A percentile compares a stretch with the other conserved stretches of the same genome.
These are phyloP conservation scores for Callimorpha dominula DNA, from an alignment of 2,888 invertebrate species.

Conservation along the genomic window DNA sequence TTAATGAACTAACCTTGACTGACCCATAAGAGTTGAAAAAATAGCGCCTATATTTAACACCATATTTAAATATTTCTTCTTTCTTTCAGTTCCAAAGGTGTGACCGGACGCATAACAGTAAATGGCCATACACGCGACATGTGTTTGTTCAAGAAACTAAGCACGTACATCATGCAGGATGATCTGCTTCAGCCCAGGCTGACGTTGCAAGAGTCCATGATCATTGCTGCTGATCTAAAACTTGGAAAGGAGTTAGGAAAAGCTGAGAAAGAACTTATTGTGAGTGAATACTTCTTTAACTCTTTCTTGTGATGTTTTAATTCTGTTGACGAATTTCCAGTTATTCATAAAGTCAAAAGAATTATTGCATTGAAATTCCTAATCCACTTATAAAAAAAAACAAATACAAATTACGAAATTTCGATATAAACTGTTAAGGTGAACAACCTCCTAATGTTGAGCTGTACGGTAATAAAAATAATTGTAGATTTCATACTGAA, in stretches of 20 bases:
- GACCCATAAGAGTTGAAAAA: too few species aligned
- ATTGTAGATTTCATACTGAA: too few species aligned
- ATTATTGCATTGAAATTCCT: too few species aligned
- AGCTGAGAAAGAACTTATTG: constrained; percentile 88
- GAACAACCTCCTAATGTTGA: too few species aligned
- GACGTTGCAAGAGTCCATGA: constrained; percentile 91
- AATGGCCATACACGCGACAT: constrained; percentile 90
- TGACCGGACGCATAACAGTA: constrained; percentile 89
- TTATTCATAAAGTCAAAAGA: too few species aligned
- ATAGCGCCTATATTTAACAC: neutral
- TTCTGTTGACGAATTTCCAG: too few species aligned
- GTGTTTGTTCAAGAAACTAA: constrained; percentile 90
- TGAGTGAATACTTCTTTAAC: constrained; percentile 69
- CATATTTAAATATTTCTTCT: neutral
- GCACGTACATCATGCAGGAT: constrained; percentile 94
- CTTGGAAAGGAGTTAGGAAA: constrained; percentile 87
- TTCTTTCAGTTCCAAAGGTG: constrained; percentile 84
- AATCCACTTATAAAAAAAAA: too few species aligned
- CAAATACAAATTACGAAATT: too few species aligned
- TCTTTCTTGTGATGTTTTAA: too few species aligned
- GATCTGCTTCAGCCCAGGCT: constrained; percentile 90
- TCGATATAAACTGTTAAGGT: too few species aligned
- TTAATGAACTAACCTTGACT: too few species aligned
- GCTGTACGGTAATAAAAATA: too few species aligned
- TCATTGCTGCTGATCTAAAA: constrained; percentile 91